Percentiles rank a stretch among this genome's conserved stretches.
These are phyloP conservation scores for Pelmatolapia mariae DNA, from an alignment of 2,113 vertebrate species.

Conservation along the genomic window DNA sequence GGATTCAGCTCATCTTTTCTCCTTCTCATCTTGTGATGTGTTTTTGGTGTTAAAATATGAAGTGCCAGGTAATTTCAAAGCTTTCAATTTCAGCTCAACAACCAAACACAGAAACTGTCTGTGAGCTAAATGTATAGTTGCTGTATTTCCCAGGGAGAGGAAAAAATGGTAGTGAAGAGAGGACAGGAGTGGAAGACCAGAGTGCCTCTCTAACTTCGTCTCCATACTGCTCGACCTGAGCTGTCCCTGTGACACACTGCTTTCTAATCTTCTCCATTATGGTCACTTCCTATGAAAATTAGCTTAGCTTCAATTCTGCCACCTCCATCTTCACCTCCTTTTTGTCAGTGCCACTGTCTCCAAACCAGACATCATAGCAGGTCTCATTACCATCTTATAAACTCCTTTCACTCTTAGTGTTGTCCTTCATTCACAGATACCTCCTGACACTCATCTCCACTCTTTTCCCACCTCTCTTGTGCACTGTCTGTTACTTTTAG, in stretches of 20 bases:
- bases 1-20: neutral
- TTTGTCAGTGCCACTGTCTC: neutral
- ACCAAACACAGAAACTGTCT: neutral
- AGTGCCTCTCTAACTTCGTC: neutral
- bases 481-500: neutral
- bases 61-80: neutral
- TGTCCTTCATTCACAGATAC: neutral
- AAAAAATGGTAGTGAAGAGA: neutral
- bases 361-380: neutral
- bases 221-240: neutral
- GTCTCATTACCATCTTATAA: neutral
- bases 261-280: neutral
- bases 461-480: accelerated
- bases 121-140: neutral
- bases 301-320: neutral
- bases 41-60: neutral
- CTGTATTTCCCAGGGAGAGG: neutral
- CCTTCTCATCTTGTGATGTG: neutral
- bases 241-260: neutral
- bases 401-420: neutral
- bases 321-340: neutral
- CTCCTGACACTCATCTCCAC: neutral
- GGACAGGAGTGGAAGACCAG: neutral
- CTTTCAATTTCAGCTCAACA: neutral
- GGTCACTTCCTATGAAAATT: neutral